Percentiles rank a stretch among this genome's conserved stretches.
Conservation (phyloP, 2,888 invertebrate genomes). For the Polydrusus tereticollis region DNA sequence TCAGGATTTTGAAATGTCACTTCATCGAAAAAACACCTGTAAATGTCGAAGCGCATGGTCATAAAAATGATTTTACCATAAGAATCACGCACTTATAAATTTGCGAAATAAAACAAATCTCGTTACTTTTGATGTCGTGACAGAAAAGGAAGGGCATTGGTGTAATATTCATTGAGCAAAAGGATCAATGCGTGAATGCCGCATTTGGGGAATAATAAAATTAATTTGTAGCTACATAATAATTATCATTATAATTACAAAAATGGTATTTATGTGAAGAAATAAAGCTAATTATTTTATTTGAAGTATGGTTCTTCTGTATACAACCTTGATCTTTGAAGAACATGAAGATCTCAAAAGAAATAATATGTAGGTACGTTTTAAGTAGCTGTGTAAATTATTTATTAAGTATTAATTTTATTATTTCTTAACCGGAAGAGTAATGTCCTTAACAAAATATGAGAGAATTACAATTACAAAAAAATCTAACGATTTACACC, state of each 20-base stretch:
- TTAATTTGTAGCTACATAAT: not conserved
- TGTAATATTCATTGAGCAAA: conserved; percentile 3
- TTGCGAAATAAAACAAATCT: not conserved
- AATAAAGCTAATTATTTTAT: not conserved
- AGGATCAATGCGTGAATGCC: not conserved
- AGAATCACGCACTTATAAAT: conserved; percentile 12
- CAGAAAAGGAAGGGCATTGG: not conserved
- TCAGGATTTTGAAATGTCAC: conserved; percentile 15
- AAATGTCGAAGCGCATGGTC: not conserved
- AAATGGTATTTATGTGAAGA: no score
- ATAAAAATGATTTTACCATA: not conserved
- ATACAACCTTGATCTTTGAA: not conserved
- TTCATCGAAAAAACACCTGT: not conserved
- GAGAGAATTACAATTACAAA: not conserved
- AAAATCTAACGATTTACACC: no score
- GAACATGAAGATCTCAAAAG: not conserved
- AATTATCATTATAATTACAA: not conserved
- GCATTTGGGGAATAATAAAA: not conserved
- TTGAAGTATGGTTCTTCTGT: not conserved
- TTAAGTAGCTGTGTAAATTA: not conserved
- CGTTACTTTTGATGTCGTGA: not conserved
- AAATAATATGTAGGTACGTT: not conserved
- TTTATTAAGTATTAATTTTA: not conserved
- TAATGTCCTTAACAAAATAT: not conserved
- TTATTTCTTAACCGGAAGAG: conserved; percentile 1